phyloP scores from a whole-genome alignment of 2,113 vertebrate species.

The Phaetusa simplex region DNA sequence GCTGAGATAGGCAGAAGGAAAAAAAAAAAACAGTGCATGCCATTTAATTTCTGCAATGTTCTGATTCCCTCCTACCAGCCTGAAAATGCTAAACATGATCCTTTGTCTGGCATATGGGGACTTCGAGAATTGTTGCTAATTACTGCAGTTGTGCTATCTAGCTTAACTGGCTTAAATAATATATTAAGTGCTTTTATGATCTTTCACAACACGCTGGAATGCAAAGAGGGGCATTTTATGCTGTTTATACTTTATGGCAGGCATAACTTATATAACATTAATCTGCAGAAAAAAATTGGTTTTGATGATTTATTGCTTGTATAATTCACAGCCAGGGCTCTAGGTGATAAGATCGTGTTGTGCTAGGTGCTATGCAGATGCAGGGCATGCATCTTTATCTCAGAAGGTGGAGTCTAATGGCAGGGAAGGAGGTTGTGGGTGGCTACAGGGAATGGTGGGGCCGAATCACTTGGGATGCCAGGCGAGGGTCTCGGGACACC shows the following conservation, averaged over 20 bases:
- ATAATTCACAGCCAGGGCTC: not conserved
- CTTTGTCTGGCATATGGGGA: constrained; percentile 61
- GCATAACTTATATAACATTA: not conserved
- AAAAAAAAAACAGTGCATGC: not conserved
- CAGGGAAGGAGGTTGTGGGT: not conserved
- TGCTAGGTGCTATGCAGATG: not conserved
- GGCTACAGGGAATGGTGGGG: not conserved
- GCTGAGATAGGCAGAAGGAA: not conserved
- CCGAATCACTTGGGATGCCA: rapidly evolving
- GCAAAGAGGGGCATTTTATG: constrained; percentile 28
- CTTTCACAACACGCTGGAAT: not conserved
- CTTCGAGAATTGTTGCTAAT: constrained; percentile 51
- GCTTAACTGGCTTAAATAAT: constrained; percentile 53
- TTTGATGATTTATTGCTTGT: not conserved
- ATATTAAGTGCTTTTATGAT: constrained; percentile 55
- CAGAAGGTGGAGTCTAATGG: not conserved
- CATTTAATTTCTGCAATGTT: constrained; percentile 12
- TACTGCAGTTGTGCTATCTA: constrained; percentile 44
- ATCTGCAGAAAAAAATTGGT: not conserved
- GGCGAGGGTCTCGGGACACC: not conserved
- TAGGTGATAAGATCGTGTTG: not conserved
- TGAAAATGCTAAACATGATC: constrained; percentile 44
- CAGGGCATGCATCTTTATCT: not conserved
- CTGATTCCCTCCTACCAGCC: constrained; percentile 43
- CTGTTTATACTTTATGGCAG: not conserved